Evolutionary conservation across 2,888 invertebrate genomes (phyloP), one percentile per base, ranked within the genome.

Genomic region (Junonia oenone): DNA sequence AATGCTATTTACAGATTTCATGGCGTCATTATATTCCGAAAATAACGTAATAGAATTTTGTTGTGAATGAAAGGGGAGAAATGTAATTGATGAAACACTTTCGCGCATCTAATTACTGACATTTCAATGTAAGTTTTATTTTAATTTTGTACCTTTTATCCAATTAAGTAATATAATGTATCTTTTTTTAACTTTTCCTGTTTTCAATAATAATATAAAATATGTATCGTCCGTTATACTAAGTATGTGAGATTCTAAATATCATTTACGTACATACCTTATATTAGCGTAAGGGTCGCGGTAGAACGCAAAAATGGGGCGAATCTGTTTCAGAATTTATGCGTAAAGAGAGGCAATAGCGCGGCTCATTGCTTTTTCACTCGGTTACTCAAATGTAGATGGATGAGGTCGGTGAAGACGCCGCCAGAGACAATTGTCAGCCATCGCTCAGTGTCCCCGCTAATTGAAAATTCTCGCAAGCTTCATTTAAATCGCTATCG

Each of bases 381-480:
- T 89, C 80, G 81, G 84, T 84, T 87, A 81, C 83, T 78, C 86
- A 85, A 87, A 87, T 83, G 85, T 81, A 87, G 89, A 89, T 78
- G 76, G 80, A 89, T 88, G 86, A 80, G 81, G 73, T 76, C 77
- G 79, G 76, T 72, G 75, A 68, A 76, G 76, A 71, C 72, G 75
- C 71, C 78, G 76, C 74, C 74, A 71, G 71, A 81, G 85, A 88
- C 87, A 84, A 88, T 88, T 79, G 87, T 83, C 80, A 78, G 72
- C 76, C 72, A 89, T 89, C 86, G 78, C 82, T 89, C 89, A 86
- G 80, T 83, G 89, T 87, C 89, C 70, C 66, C 78, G 68, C 87
- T 89, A 89, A 90, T 89, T 89, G 87, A 83, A 86, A 83, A 86
- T 84, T 83, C 86, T 77, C 80, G 78, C 83, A 78, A 76, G 83